phyloP scores from a whole-genome alignment of 2,113 vertebrate genomes.

The Coturnix japonica region DNA sequence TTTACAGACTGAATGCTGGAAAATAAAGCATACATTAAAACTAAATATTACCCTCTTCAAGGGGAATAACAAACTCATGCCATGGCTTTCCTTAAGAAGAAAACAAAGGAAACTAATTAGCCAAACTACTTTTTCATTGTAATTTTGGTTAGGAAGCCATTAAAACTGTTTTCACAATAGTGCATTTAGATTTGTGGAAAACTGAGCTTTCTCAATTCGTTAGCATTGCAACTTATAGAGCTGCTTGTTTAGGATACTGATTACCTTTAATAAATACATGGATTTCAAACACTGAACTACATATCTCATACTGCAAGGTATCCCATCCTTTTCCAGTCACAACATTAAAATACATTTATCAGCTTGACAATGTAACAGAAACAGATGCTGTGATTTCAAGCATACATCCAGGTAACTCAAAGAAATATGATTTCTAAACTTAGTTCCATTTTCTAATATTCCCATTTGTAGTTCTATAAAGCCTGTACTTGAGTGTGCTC shows the following conservation, averaged over 20 bases:
- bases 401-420: background rate
- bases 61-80: conserved; percentile 31
- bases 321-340: background rate
- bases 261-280: conserved; percentile 40
- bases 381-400: background rate
- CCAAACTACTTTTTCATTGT: conserved; percentile 29
- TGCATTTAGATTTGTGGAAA: conserved; percentile 11
- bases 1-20: background rate
- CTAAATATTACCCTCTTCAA: background rate
- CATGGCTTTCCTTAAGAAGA: background rate
- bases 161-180: conserved; percentile 53
- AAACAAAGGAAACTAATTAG: conserved; percentile 55
- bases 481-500: background rate
- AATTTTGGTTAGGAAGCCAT: conserved; percentile 48
- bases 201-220: conserved; percentile 30
- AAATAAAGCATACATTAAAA: conserved; percentile 28
- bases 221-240: conserved; percentile 31
- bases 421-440: background rate
- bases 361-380: background rate
- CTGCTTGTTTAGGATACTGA: conserved; percentile 21
- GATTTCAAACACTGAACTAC: background rate
- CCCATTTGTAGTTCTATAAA: background rate
- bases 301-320: background rate
- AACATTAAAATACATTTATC: fast-evolving
- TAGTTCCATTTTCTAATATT: background rate